These are phyloP conservation scores for Embiotoca jacksoni DNA, from an alignment of 2,113 vertebrate species.

Conservation along the genomic window DNA sequence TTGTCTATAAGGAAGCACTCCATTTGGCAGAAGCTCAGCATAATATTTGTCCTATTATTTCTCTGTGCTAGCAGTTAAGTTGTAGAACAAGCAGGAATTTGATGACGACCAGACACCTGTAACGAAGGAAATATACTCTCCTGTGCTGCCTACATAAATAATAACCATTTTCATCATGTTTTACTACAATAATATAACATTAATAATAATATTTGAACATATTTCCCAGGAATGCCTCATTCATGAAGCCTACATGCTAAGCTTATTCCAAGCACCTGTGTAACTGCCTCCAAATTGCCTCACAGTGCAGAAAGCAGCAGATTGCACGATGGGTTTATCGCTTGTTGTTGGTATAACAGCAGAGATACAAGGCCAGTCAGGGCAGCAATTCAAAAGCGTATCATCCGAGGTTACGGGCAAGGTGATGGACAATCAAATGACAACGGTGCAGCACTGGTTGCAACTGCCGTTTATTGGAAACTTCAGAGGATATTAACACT, in stretches of 20 bases:
- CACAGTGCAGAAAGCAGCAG: constrained; percentile 33
- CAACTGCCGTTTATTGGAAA: constrained; percentile 60
- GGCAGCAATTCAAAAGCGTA: constrained; percentile 44
- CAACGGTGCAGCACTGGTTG: constrained; percentile 1
- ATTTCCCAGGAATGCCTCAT: constrained; percentile 42
- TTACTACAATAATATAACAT: constrained; percentile 41
- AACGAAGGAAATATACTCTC: constrained; percentile 11
- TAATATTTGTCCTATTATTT: not conserved
- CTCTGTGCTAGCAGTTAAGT: constrained; percentile 1
- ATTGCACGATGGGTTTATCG: constrained; percentile 51
- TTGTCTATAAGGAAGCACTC: not conserved
- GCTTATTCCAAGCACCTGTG: constrained; percentile 28
- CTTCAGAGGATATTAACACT: constrained; percentile 74
- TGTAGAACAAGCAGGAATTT: constrained; percentile 30
- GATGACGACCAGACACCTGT: constrained; percentile 17
- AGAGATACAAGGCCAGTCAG: constrained; percentile 31
- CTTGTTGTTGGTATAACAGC: constrained; percentile 50
- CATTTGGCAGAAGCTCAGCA: not conserved
- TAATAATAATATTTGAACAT: constrained; percentile 42
- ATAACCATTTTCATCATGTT: constrained; percentile 33
- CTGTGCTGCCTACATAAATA: constrained; percentile 16
- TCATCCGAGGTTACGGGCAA: constrained; percentile 35
- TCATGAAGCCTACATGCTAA: constrained; percentile 30
- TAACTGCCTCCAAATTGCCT: constrained; percentile 36
- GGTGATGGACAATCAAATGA: constrained; percentile 59